Conservation (phyloP, 2,113 vertebrate genomes). For the Mixornis gularis region DNA sequence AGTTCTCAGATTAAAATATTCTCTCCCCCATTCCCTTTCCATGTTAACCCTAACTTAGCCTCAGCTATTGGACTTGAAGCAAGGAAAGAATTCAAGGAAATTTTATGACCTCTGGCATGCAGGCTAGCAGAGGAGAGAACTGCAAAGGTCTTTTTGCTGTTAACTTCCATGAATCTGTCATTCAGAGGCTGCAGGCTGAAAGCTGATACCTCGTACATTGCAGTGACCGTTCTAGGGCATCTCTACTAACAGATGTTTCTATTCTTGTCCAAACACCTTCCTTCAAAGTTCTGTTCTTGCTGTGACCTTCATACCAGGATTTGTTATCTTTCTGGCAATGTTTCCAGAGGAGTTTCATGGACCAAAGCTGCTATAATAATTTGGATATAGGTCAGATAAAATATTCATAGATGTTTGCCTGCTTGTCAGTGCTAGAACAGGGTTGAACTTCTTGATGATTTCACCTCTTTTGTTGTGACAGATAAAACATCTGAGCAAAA, state of each 20-base stretch:
- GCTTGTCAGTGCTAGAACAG: background rate
- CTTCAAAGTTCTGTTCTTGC: slow-evolving; percentile 48
- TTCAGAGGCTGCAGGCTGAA: slow-evolving; percentile 21
- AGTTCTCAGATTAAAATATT: background rate
- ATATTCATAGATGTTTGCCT: slow-evolving; percentile 16
- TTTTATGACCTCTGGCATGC: background rate
- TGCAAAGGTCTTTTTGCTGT: background rate
- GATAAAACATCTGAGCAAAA: background rate
- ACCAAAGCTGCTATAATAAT: slow-evolving; percentile 28
- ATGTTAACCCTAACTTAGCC: background rate
- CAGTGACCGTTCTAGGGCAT: slow-evolving; percentile 56
- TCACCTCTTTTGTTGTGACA: background rate
- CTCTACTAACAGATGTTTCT: slow-evolving; percentile 60
- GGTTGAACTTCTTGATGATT: background rate
- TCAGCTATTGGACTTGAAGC: background rate
- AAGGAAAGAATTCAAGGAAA: slow-evolving; percentile 16
- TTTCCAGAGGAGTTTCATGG: slow-evolving; percentile 29
- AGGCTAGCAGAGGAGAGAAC: background rate
- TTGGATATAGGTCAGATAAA: slow-evolving; percentile 33
- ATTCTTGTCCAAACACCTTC: slow-evolving; percentile 63
- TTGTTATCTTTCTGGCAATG: slow-evolving; percentile 48
- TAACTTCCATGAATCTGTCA: slow-evolving; percentile 41
- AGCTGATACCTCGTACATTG: slow-evolving; percentile 34
- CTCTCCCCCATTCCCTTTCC: background rate
- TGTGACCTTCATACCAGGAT: slow-evolving; percentile 54